Conservation (phyloP, 2,113 vertebrate genomes). For the Guaruba guarouba region DNA sequence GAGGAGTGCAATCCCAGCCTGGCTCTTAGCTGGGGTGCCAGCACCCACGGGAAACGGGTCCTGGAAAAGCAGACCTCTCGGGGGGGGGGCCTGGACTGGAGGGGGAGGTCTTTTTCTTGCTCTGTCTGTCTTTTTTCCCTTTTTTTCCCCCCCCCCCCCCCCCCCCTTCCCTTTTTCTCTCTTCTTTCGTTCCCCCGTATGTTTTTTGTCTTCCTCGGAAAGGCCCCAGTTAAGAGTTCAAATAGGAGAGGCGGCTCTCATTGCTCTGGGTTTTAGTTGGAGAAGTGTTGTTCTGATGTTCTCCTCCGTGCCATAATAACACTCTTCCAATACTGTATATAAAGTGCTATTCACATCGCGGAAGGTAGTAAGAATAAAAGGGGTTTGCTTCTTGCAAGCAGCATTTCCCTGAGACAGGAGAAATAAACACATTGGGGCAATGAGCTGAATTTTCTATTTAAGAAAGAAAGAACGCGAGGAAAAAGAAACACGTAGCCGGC, state of each 20-base stretch:
- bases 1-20: neutral
- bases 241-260: slow-evolving; percentile 27
- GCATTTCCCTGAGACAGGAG: slow-evolving; percentile 3
- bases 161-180: too few species aligned
- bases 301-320: slow-evolving; percentile 60
- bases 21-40: neutral
- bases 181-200: neutral
- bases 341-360: slow-evolving; percentile 59
- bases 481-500: neutral
- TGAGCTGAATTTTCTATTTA: neutral
- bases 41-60: neutral
- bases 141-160: rapidly evolving
- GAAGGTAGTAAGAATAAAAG: slow-evolving; percentile 66
- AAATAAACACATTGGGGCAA: neutral
- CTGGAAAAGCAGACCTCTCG: neutral
- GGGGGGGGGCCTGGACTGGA: neutral
- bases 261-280: slow-evolving; percentile 47
- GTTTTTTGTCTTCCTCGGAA: neutral
- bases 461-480: neutral
- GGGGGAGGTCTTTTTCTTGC: neutral
- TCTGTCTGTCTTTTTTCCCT: neutral
- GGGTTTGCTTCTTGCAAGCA: slow-evolving; percentile 26
- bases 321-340: slow-evolving; percentile 73
- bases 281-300: slow-evolving; percentile 57
- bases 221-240: neutral